These are phyloP conservation scores for Trachelus iudaicus DNA, from an alignment of 2,888 invertebrate genomes.

Conservation along the genomic window DNA sequence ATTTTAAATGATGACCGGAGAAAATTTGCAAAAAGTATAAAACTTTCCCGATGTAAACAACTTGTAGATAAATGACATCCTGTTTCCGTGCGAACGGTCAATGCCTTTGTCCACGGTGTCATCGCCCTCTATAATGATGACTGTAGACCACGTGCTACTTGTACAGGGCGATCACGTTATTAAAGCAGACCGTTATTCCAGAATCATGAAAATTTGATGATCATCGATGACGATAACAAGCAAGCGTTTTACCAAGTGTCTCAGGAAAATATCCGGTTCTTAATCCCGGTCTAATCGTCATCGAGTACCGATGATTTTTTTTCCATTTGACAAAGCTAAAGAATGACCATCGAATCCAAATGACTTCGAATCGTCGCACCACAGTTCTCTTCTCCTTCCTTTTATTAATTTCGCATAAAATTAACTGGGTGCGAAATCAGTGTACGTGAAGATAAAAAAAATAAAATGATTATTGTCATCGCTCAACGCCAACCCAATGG, in stretches of 20 bases:
- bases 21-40: not conserved
- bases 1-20: not conserved
- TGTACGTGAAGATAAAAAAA: not conserved
- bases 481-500: not conserved
- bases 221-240: not conserved
- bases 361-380: not conserved
- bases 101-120: slow-evolving; percentile 52
- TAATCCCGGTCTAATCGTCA: not conserved
- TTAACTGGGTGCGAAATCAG: not conserved
- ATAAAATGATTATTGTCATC: not conserved
- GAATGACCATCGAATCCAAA: not conserved
- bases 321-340: not conserved
- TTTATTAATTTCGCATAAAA: not conserved
- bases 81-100: slow-evolving; percentile 34
- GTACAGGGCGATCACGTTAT: slow-evolving; percentile 5
- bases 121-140: slow-evolving; percentile 30
- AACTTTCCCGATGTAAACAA: not conserved
- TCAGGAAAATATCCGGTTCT: not conserved
- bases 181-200: not conserved
- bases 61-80: not conserved
- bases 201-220: not conserved
- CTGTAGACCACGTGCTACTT: slow-evolving; percentile 4
- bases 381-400: not conserved
- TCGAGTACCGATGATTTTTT: not conserved
- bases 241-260: not conserved